Conservation (phyloP, 1,140 invertebrate species). For the Dryas iulia region DNA sequence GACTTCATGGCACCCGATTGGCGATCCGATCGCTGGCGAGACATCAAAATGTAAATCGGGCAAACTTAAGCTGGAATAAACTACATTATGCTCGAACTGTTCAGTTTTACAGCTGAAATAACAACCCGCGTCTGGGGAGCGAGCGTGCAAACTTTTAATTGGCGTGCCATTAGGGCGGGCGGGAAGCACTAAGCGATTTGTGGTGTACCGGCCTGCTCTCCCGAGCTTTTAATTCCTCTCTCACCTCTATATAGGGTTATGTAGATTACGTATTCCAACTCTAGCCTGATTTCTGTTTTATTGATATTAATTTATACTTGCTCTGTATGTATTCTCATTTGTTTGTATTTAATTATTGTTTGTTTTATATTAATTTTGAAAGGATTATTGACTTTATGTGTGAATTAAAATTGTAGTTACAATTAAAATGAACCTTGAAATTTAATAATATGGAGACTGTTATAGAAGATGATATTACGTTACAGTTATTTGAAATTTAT, state of each 20-base stretch:
- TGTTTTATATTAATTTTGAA: not conserved
- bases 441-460: too few relatives aligned
- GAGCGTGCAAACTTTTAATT: constrained; percentile 75
- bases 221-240: constrained; percentile 77
- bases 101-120: constrained; percentile 72
- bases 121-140: constrained; percentile 68
- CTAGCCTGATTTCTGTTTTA: constrained; percentile 33
- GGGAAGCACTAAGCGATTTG: constrained; percentile 78
- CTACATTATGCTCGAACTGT: constrained; percentile 70
- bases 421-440: not conserved
- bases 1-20: constrained; percentile 34
- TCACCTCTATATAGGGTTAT: constrained; percentile 56
- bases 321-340: not conserved
- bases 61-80: constrained; percentile 62
- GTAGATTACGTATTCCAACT: constrained; percentile 53
- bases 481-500: too few relatives aligned
- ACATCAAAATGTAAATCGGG: constrained; percentile 75
- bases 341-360: not conserved
- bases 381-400: not conserved
- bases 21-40: constrained; percentile 45
- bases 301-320: constrained; percentile 27
- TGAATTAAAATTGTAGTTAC: not conserved
- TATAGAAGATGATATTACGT: too few relatives aligned
- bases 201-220: constrained; percentile 77
- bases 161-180: constrained; percentile 75